phyloP scores from a whole-genome alignment of 1,140 invertebrate genomes.

The Campoletis sonorensis region DNA sequence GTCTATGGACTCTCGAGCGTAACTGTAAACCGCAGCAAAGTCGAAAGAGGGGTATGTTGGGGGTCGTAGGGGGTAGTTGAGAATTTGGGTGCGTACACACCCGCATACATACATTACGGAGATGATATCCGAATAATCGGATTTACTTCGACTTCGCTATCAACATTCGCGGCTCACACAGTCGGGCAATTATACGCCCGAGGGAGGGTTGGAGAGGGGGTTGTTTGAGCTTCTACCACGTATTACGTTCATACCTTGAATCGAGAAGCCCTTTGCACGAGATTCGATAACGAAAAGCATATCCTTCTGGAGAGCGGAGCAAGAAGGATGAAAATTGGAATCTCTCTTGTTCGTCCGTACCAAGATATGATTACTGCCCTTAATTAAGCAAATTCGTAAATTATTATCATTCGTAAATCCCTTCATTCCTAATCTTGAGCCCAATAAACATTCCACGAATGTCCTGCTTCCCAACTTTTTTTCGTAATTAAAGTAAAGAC shows the following conservation, averaged over 20 bases:
- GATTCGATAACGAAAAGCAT: constrained; percentile 8
- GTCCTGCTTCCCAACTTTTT: too few species aligned
- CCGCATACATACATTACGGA: constrained; percentile 75
- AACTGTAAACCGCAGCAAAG: background rate
- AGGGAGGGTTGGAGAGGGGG: constrained; percentile 34
- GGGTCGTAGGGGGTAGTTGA: constrained; percentile 13
- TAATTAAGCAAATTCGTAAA: constrained; percentile 56
- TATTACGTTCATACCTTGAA: background rate
- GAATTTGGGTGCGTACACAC: constrained; percentile 56
- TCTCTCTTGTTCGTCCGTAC: constrained; percentile 53
- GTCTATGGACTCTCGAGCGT: background rate
- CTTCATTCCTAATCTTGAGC: constrained; percentile 23
- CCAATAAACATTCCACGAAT: background rate
- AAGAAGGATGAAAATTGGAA: constrained; percentile 47
- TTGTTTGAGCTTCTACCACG: constrained; percentile 4
- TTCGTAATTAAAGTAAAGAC: too few species aligned
- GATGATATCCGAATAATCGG: constrained; percentile 76
- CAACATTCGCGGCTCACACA: constrained; percentile 69
- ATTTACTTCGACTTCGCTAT: constrained; percentile 76
- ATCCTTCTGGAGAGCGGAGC: constrained; percentile 22
- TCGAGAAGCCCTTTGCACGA: constrained; percentile 16
- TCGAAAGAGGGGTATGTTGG: background rate
- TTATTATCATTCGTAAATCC: constrained; percentile 51
- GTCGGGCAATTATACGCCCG: constrained; percentile 71
- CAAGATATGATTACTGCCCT: constrained; percentile 60